Percentiles rank a stretch among this genome's conserved stretches.
phyloP scores from a whole-genome alignment of 2,888 invertebrate genomes.

The Arrhopalites spinosus region DNA sequence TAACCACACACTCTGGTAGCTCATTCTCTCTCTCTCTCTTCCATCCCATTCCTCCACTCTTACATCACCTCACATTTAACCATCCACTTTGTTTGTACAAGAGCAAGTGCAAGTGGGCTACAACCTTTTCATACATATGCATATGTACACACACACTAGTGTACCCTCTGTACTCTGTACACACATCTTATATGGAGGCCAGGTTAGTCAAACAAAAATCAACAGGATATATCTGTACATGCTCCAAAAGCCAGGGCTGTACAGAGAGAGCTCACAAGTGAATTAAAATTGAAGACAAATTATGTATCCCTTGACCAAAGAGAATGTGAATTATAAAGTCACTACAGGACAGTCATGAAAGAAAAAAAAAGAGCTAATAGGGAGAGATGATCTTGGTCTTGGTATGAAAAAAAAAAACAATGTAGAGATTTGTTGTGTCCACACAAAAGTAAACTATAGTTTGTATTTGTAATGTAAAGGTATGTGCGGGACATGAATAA shows the following conservation, averaged over 20 bases:
- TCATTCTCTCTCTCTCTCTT: background rate
- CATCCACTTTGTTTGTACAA: background rate
- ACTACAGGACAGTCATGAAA: no score
- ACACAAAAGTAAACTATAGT: background rate
- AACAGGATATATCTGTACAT: no score
- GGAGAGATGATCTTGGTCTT: background rate
- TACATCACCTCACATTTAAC: background rate
- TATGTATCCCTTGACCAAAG: background rate
- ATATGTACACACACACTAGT: background rate
- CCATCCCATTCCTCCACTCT: background rate
- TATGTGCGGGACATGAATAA: background rate
- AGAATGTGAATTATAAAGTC: no score
- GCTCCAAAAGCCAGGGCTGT: background rate
- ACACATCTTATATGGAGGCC: background rate
- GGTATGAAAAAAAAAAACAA: slow-evolving; percentile 8
- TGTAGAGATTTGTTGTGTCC: slow-evolving; percentile 20
- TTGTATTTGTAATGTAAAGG: background rate
- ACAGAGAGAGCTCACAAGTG: no score
- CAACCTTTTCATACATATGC: background rate
- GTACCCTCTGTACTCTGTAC: background rate
- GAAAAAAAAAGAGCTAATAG: background rate
- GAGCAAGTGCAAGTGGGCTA: background rate
- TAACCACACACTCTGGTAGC: slow-evolving; percentile 16
- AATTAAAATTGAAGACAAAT: no score
- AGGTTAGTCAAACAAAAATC: background rate